Conservation (phyloP, 2,888 invertebrate species). For the Xestia sexstrigata region DNA sequence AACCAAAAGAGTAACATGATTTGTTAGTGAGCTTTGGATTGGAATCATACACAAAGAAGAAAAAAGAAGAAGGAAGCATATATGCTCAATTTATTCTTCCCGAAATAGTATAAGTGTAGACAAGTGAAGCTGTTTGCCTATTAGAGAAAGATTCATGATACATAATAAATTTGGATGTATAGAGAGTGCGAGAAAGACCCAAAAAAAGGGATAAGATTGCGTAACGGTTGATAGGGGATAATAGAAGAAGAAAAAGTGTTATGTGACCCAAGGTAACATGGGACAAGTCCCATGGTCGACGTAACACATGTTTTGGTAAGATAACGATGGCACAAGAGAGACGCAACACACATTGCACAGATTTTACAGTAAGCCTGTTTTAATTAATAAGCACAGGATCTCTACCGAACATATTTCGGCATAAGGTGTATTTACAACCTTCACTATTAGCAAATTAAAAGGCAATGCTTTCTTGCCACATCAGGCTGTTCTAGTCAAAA, state of each 20-base stretch:
- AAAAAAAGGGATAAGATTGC: not conserved
- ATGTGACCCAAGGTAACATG: too few species aligned
- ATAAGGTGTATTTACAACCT: conserved; percentile 4
- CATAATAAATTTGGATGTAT: not conserved
- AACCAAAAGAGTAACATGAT: too few species aligned
- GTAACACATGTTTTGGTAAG: not conserved
- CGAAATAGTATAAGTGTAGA: not conserved
- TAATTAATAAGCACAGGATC: not conserved
- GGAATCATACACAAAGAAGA: not conserved
- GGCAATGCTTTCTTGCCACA: conserved; percentile 19
- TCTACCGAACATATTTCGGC: not conserved
- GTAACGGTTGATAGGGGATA: not conserved
- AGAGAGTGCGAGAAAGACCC: not conserved
- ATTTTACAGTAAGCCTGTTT: not conserved
- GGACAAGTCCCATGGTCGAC: too few species aligned
- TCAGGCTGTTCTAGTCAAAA: conserved; percentile 6
- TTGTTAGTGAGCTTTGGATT: not conserved
- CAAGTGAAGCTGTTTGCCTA: not conserved
- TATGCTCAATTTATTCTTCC: not conserved
- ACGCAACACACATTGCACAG: too few species aligned
- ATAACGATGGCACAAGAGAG: not conserved
- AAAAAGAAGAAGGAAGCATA: not conserved
- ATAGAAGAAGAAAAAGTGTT: not conserved
- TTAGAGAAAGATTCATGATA: not conserved
- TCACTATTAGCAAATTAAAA: conserved; percentile 17